These are phyloP conservation scores for Stylophora pistillata DNA, from an alignment of 64 coral and sea anemone species.

Conservation along the genomic window DNA sequence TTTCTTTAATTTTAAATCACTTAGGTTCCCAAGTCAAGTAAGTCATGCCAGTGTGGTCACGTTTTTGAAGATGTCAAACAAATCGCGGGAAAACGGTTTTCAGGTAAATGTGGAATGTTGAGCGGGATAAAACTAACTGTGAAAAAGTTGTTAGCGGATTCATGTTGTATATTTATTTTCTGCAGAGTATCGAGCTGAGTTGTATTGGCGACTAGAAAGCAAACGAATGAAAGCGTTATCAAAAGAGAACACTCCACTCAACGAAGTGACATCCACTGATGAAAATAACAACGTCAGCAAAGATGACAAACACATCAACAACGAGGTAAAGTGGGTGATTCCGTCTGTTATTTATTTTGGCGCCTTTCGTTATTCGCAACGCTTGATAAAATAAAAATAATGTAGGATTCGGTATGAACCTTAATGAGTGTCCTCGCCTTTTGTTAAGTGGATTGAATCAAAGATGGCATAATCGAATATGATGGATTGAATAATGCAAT, in stretches of 20 bases:
- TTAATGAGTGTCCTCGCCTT: too few species aligned
- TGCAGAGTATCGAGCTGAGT: conserved; percentile 30
- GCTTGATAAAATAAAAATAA: too few species aligned
- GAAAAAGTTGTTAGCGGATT: not conserved
- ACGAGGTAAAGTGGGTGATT: not conserved
- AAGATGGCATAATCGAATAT: too few species aligned
- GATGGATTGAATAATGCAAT: too few species aligned
- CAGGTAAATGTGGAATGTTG: not conserved
- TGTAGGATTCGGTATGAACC: too few species aligned
- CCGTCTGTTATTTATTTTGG: too few species aligned
- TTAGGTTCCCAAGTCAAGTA: conserved; percentile 38
- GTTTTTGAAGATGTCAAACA: conserved; percentile 41
- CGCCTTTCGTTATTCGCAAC: too few species aligned
- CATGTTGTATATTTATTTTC: not conserved
- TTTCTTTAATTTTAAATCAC: not conserved
- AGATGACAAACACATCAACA: not conserved
- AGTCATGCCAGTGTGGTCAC: conserved; percentile 34
- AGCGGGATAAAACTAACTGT: not conserved
- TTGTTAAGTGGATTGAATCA: too few species aligned
- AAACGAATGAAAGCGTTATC: conserved; percentile 41
- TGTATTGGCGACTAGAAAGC: conserved; percentile 38
- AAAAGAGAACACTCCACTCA: conserved; percentile 23
- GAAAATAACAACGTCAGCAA: conserved; percentile 25
- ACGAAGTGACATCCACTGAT: not conserved
- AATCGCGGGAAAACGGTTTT: conserved; percentile 40